Conservation (phyloP, 2,888 invertebrate genomes). For the Mylabris sibirica region DNA sequence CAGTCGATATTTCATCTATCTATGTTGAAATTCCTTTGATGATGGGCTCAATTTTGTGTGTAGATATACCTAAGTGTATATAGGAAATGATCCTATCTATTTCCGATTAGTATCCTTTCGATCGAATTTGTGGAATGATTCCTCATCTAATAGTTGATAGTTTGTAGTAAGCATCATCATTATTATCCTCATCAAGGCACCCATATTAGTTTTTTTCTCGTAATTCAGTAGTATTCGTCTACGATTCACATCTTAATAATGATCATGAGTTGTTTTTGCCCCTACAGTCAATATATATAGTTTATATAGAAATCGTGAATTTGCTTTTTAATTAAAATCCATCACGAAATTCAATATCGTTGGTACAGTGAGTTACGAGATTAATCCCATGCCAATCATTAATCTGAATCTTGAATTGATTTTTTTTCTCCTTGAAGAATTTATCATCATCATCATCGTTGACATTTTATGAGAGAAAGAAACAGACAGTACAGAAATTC, state of each 20-base stretch:
- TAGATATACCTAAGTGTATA: too few relatives aligned
- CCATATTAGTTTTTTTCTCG: too few relatives aligned
- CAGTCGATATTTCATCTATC: neutral
- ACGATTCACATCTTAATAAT: too few relatives aligned
- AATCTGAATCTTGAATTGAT: neutral
- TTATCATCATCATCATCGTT: neutral
- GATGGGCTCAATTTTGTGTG: too few relatives aligned
- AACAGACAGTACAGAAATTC: neutral
- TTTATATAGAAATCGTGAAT: too few relatives aligned
- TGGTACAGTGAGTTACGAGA: neutral
- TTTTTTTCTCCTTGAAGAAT: neutral
- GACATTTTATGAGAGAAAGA: neutral
- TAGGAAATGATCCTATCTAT: neutral
- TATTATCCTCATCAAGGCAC: too few relatives aligned
- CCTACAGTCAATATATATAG: too few relatives aligned
- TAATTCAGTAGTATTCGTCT: too few relatives aligned
- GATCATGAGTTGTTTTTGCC: too few relatives aligned
- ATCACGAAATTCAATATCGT: neutral
- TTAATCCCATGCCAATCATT: neutral
- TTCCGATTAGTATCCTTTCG: neutral
- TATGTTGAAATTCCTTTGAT: neutral
- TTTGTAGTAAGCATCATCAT: neutral
- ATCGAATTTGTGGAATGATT: neutral
- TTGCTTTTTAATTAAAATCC: neutral
- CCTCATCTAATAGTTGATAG: neutral